phyloP scores from a whole-genome alignment of 2,888 invertebrate genomes.

The Aporophyla lueneburgensis region DNA sequence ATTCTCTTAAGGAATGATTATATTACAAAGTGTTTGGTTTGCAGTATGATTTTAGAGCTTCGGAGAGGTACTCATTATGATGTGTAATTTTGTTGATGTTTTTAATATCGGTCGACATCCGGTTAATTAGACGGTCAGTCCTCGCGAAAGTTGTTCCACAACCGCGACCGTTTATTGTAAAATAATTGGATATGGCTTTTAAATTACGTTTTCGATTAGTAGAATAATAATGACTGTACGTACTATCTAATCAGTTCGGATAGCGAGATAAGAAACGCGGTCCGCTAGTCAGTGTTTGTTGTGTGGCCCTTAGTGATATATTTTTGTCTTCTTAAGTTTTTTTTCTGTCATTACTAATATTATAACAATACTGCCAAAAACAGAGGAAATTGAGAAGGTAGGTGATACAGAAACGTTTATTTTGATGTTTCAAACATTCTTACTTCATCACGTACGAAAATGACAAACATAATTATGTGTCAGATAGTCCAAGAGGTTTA shows the following conservation, averaged over 20 bases:
- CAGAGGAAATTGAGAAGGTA: constrained; percentile 60
- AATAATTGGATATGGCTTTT: constrained; percentile 69
- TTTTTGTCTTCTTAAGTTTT: constrained; percentile 61
- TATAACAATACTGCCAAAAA: constrained; percentile 59
- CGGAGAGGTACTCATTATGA: constrained; percentile 38
- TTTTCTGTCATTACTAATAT: constrained; percentile 15
- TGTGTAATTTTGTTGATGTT: constrained; percentile 32
- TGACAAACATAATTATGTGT: constrained; percentile 10
- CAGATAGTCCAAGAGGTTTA: not conserved
- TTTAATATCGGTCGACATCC: constrained; percentile 37
- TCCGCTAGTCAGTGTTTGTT: constrained; percentile 79
- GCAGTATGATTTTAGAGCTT: constrained; percentile 48
- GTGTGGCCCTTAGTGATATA: constrained; percentile 73
- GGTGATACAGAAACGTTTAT: constrained; percentile 30
- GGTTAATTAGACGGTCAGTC: constrained; percentile 24
- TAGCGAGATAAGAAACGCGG: constrained; percentile 81
- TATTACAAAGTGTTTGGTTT: constrained; percentile 44
- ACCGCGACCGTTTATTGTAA: constrained; percentile 43
- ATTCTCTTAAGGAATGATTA: constrained; percentile 64
- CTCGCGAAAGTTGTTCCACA: constrained; percentile 54
- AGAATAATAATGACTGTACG: constrained; percentile 83
- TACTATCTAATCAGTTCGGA: constrained; percentile 85
- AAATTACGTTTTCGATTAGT: constrained; percentile 83
- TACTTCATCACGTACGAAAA: not conserved
- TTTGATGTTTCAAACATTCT: constrained; percentile 1